phyloP scores from a whole-genome alignment of 2,888 invertebrate genomes.

The Tinea semifulvella region DNA sequence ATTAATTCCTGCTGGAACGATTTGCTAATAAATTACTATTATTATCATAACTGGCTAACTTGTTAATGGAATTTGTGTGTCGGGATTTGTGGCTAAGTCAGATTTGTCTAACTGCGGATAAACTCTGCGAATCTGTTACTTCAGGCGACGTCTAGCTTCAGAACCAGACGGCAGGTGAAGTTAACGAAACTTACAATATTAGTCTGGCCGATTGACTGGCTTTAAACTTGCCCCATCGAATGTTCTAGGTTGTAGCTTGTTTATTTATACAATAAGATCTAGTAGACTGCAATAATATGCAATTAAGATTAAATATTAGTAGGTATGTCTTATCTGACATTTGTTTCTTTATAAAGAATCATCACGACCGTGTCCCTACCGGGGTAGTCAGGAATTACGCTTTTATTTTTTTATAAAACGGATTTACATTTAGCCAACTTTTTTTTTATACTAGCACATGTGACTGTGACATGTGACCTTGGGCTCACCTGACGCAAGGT shows the following conservation, averaged over 20 bases:
- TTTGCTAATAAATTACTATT: conserved; percentile 7
- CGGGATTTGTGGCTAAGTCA: conserved; percentile 1
- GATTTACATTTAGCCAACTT: no score
- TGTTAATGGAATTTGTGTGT: conserved; percentile 3
- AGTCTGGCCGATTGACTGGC: conserved; percentile 4
- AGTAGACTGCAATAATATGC: not conserved
- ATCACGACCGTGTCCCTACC: no score
- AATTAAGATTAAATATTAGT: no score
- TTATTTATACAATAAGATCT: conserved; percentile 9
- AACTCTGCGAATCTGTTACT: conserved; percentile 32
- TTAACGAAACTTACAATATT: conserved; percentile 9
- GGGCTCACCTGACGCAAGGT: no score
- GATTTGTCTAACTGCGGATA: not conserved
- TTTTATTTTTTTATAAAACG: no score
- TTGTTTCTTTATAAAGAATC: no score
- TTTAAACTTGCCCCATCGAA: conserved; percentile 3
- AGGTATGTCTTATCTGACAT: no score
- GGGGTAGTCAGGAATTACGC: no score
- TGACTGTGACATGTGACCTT: no score
- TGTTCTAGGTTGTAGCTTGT: not conserved
- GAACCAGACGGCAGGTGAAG: conserved; percentile 4
- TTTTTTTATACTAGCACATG: no score
- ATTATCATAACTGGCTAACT: not conserved
- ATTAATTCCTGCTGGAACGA: no score
- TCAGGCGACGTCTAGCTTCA: conserved; percentile 28